These are phyloP conservation scores for Pseudococcus jackbeardsleyi DNA, from an alignment of 2,888 invertebrate genomes.

Conservation along the genomic window DNA sequence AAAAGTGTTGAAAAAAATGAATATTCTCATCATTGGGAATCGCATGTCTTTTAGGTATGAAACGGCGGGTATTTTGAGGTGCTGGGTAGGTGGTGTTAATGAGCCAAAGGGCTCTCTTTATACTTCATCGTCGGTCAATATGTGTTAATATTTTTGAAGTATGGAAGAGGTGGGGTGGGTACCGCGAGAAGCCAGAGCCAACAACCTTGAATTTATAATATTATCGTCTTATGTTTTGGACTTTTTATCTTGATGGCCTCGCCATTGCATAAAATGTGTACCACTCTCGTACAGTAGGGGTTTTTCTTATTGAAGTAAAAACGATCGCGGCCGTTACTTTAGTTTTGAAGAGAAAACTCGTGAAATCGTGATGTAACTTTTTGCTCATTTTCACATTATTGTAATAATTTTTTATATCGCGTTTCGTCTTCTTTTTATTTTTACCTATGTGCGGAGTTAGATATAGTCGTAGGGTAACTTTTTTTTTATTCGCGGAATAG, in stretches of 20 bases:
- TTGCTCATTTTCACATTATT: slow-evolving; percentile 34
- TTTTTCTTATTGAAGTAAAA: slow-evolving; percentile 52
- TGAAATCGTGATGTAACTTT: slow-evolving; percentile 43
- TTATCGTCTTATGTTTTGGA: slow-evolving; percentile 59
- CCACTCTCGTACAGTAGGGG: not conserved
- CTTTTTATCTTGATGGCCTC: slow-evolving; percentile 61
- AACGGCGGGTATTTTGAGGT: not conserved
- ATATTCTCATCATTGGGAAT: slow-evolving; percentile 43
- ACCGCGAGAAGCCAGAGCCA: slow-evolving; percentile 36
- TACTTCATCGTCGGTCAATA: slow-evolving; percentile 16
- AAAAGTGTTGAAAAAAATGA: not conserved
- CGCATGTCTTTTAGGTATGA: slow-evolving; percentile 57
- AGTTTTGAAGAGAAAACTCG: slow-evolving; percentile 41
- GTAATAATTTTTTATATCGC: slow-evolving; percentile 8
- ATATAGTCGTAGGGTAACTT: not conserved
- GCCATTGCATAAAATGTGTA: slow-evolving; percentile 63
- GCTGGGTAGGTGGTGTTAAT: slow-evolving; percentile 6
- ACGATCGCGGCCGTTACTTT: slow-evolving; percentile 38
- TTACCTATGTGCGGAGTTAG: not conserved
- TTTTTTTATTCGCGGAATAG: not conserved
- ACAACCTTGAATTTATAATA: slow-evolving; percentile 63
- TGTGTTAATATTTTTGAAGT: slow-evolving; percentile 55
- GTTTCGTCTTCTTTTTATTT: slow-evolving; percentile 1
- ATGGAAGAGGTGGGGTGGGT: not conserved
- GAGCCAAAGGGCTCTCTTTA: not conserved